phyloP scores from a whole-genome alignment of 2,797 vertebrate genomes.

The Eulemur rubriventer region DNA sequence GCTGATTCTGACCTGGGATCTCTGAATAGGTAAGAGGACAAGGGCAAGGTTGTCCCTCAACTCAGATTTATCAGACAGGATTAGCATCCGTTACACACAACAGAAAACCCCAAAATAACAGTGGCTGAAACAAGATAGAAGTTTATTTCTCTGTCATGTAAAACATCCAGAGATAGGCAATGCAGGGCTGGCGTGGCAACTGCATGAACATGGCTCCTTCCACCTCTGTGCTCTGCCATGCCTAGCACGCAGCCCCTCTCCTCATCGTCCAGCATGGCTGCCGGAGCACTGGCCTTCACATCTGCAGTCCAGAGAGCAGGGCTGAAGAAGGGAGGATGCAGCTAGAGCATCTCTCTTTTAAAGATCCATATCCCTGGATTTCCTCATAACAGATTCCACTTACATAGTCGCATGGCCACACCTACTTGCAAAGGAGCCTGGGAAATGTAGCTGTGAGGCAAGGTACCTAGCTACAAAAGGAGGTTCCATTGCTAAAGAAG shows the following conservation, averaged over 20 bases:
- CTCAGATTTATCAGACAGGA: background rate
- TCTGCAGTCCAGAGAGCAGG: background rate
- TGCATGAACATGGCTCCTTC: background rate
- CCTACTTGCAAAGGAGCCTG: background rate
- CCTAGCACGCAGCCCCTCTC: background rate
- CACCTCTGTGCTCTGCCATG: background rate
- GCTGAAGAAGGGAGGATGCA: background rate
- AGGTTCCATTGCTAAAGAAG: background rate
- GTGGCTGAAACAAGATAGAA: background rate
- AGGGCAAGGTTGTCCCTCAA: background rate
- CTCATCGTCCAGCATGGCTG: background rate
- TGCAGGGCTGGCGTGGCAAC: background rate
- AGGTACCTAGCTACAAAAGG: background rate
- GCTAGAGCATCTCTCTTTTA: background rate
- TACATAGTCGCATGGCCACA: background rate
- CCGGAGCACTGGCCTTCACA: background rate
- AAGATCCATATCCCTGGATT: background rate
- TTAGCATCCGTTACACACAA: background rate
- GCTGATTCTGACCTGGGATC: background rate
- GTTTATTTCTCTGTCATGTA: background rate
- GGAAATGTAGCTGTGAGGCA: background rate
- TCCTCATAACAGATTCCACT: background rate
- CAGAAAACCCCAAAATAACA: background rate
- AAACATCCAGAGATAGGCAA: background rate
- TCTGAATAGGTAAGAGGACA: background rate